A percentile compares a stretch with the other conserved stretches of the same genome.
These are phyloP conservation scores for Beroe ovata DNA, from an alignment of 37 sponge, comb jelly and placozoan species.

Conservation along the genomic window DNA sequence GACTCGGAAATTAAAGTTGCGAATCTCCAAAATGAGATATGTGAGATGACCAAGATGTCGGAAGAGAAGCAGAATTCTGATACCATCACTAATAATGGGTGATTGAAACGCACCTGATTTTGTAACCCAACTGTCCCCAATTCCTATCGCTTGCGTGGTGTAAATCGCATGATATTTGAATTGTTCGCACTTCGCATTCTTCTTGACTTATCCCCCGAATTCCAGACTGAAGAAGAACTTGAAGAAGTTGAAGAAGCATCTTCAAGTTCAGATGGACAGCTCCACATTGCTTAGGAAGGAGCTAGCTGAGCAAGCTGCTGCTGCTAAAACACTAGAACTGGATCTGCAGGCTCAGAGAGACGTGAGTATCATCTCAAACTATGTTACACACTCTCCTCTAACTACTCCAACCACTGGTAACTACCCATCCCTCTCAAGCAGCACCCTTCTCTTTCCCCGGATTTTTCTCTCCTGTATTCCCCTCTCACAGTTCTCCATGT, in stretches of 20 bases:
- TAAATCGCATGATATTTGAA: no score
- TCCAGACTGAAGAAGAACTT: slow-evolving; percentile 34
- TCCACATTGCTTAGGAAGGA: slow-evolving; percentile 17
- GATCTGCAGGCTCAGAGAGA: slow-evolving; percentile 44
- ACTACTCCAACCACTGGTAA: no score
- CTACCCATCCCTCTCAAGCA: no score
- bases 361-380: no score
- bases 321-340: slow-evolving; percentile 48
- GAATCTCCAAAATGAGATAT: slow-evolving; percentile 10
- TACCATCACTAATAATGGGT: neutral
- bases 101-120: no score
- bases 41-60: slow-evolving; percentile 2
- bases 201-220: neutral
- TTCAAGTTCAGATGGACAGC: slow-evolving; percentile 10
- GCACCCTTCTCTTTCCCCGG: no score
- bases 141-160: no score
- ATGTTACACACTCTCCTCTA: no score
- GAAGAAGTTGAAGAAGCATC: slow-evolving; percentile 67
- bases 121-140: no score
- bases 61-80: slow-evolving; percentile 39
- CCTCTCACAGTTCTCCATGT: no score
- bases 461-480: no score
- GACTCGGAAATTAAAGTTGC: slow-evolving; percentile 30
- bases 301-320: slow-evolving; percentile 50
- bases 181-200: no score